Conservation (phyloP, 2,888 invertebrate species). For the Amphimallon solstitiale region DNA sequence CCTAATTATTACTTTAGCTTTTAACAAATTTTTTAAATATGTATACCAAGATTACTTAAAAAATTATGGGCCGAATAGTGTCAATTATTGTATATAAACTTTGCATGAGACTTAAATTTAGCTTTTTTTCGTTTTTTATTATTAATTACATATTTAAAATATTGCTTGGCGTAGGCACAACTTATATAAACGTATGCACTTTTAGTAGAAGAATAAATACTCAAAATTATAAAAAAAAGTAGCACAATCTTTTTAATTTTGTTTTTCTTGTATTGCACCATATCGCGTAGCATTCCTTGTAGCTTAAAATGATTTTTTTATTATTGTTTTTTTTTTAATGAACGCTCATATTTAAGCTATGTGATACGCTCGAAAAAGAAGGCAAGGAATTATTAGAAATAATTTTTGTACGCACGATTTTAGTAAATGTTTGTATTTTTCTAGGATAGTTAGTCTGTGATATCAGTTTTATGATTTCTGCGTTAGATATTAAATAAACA, state of each 20-base stretch:
- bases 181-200: too few relatives aligned
- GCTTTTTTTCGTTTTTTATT: conserved; percentile 38
- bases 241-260: conserved; percentile 42
- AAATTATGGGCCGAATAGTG: conserved; percentile 61
- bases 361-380: conserved; percentile 52
- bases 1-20: conserved; percentile 39
- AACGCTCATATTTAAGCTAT: conserved; percentile 58
- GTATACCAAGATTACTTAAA: conserved; percentile 30
- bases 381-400: too few relatives aligned
- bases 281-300: too few relatives aligned
- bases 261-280: not conserved
- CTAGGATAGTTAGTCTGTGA: conserved; percentile 53
- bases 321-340: conserved; percentile 33
- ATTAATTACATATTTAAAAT: conserved; percentile 34
- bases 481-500: not conserved
- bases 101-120: conserved; percentile 46
- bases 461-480: conserved; percentile 54
- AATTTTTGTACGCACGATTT: not conserved
- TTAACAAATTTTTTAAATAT: conserved; percentile 26
- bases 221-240: conserved; percentile 41
- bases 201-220: conserved; percentile 41
- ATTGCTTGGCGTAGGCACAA: not conserved
- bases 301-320: too few relatives aligned
- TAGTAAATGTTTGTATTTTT: conserved; percentile 50
- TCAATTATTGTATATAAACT: conserved; percentile 62